These are phyloP conservation scores for Pachyrhynchus sulphureomaculatus DNA, from an alignment of 1,140 invertebrate genomes.

Conservation along the genomic window DNA sequence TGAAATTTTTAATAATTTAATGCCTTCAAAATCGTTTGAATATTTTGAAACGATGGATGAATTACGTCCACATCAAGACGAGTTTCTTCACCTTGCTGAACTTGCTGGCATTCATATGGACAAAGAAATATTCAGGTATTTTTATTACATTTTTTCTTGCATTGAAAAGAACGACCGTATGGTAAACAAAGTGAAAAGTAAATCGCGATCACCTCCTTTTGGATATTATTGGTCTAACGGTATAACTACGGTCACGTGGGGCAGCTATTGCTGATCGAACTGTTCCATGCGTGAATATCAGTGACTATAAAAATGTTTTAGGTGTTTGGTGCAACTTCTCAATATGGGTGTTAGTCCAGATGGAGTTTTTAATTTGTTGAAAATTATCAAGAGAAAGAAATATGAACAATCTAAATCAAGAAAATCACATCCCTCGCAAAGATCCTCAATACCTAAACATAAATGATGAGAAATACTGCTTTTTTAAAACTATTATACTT, in stretches of 20 bases:
- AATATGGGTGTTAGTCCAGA: constrained; percentile 27
- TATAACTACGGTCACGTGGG: constrained; percentile 1
- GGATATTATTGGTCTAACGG: no score
- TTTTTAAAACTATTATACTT: no score
- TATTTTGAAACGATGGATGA: constrained; percentile 13
- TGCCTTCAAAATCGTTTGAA: no score
- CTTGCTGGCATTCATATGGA: constrained; percentile 28
- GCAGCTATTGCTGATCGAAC: not conserved
- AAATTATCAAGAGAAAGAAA: constrained; percentile 17
- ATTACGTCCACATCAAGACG: constrained; percentile 26
- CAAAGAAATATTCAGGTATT: constrained; percentile 27
- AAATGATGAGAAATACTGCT: no score
- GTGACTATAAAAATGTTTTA: constrained; percentile 18
- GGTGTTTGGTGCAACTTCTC: constrained; percentile 22
- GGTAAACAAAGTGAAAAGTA: not conserved
- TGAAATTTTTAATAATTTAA: no score
- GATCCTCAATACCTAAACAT: not conserved
- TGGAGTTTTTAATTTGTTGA: constrained; percentile 23
- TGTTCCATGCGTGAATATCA: not conserved
- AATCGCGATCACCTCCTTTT: not conserved
- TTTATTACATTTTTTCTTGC: not conserved
- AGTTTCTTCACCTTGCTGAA: constrained; percentile 18
- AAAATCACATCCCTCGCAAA: constrained; percentile 10
- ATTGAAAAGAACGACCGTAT: not conserved
- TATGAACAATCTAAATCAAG: constrained; percentile 2